Evolutionary conservation across 2,888 invertebrate species (phyloP).

Genomic region (Glaucopsyche alexis): DNA sequence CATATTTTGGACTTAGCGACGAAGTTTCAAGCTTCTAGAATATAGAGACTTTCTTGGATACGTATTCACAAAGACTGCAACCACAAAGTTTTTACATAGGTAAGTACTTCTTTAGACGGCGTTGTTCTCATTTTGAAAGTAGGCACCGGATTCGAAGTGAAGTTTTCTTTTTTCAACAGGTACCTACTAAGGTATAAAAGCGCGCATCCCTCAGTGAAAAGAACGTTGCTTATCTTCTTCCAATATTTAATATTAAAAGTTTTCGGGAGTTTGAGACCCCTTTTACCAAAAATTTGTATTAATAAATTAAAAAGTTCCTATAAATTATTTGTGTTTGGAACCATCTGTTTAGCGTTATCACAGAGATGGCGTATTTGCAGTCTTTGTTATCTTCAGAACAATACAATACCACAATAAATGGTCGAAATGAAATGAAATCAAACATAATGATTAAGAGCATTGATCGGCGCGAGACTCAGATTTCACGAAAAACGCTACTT

Average conservation of each 20-base stretch:
- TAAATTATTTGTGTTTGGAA: not conserved
- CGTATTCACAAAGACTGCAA: slow-evolving; percentile 12
- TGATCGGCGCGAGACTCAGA: no score
- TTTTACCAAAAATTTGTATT: not conserved
- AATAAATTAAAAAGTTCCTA: slow-evolving; percentile 1
- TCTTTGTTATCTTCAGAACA: not conserved
- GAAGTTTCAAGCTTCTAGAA: not conserved
- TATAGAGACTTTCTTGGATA: not conserved
- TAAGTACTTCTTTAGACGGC: slow-evolving; percentile 34
- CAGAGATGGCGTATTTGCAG: not conserved
- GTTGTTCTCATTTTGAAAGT: slow-evolving; percentile 65
- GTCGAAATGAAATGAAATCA: not conserved
- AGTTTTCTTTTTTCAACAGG: slow-evolving; percentile 62
- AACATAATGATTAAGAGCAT: not conserved
- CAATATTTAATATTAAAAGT: slow-evolving; percentile 35
- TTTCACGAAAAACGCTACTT: no score
- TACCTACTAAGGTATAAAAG: slow-evolving; percentile 51
- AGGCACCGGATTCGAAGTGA: slow-evolving; percentile 66
- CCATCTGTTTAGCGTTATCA: slow-evolving; percentile 6
- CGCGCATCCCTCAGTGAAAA: slow-evolving; percentile 53
- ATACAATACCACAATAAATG: not conserved
- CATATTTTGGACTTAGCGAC: not conserved
- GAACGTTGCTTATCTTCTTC: slow-evolving; percentile 43
- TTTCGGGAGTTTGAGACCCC: slow-evolving; percentile 5
- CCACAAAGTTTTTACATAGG: slow-evolving; percentile 21